Evolutionary conservation across 1,140 invertebrate genomes (phyloP).

Genomic region (Alviniconcha marisindica): DNA sequence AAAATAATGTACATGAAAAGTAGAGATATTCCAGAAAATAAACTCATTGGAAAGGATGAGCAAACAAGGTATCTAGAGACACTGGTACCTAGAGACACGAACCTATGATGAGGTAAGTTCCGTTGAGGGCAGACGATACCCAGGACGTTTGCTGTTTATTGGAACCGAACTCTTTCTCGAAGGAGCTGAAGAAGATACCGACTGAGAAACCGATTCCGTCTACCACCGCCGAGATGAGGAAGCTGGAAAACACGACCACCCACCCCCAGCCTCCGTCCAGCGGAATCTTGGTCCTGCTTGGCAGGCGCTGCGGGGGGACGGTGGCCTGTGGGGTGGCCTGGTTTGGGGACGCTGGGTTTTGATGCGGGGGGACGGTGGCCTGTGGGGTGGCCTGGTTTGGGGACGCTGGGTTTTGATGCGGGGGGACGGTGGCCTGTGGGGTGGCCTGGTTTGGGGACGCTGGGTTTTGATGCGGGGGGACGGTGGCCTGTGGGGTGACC

Average conservation of each 20-base stretch:
- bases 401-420: no score
- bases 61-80: not conserved
- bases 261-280: constrained; percentile 88
- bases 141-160: constrained; percentile 90
- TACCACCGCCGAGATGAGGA: constrained; percentile 92
- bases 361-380: not conserved
- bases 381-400: no score
- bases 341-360: no score
- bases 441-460: no score
- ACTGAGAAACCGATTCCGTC: constrained; percentile 96
- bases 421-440: not conserved
- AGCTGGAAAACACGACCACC: constrained; percentile 87
- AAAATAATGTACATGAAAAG: not conserved
- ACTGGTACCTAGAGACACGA: constrained; percentile 71
- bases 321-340: no score
- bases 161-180: constrained; percentile 88
- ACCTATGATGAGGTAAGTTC: constrained; percentile 94
- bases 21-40: not conserved
- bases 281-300: not conserved
- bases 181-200: constrained; percentile 91
- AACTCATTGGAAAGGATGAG: not conserved
- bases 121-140: constrained; percentile 91
- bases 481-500: no score
- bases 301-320: not conserved
- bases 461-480: not conserved